Conservation (phyloP, 2,797 vertebrate genomes). For the Tolypeutes matacus region DNA sequence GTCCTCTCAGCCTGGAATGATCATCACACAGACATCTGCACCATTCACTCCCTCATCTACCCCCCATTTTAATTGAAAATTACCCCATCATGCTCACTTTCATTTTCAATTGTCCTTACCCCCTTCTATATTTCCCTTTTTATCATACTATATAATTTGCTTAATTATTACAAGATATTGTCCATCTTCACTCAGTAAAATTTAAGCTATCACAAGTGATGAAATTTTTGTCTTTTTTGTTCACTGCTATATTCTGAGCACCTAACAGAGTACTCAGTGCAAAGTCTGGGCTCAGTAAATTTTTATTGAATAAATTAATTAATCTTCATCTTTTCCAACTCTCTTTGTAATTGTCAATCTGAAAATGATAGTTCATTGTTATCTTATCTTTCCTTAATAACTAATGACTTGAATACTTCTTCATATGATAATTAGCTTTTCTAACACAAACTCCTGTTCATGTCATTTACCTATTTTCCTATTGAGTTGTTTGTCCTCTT, state of each 20-base stretch:
- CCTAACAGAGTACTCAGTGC: neutral
- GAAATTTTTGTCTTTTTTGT: neutral
- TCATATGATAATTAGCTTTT: neutral
- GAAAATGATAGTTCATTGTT: neutral
- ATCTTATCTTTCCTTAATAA: neutral
- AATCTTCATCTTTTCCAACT: constrained; percentile 2
- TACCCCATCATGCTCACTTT: neutral
- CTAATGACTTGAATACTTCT: neutral
- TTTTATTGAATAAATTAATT: constrained; percentile 3
- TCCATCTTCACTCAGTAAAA: neutral
- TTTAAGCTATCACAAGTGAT: neutral
- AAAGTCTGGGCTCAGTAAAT: neutral
- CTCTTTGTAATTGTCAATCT: neutral
- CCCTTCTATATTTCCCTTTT: neutral
- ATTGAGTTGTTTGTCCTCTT: neutral
- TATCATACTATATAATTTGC: neutral
- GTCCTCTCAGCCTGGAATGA: neutral
- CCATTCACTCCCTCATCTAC: neutral
- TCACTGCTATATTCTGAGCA: neutral
- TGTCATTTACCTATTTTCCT: constrained; percentile 4
- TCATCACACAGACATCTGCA: neutral
- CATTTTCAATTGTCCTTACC: neutral
- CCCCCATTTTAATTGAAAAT: neutral
- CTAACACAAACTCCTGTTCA: neutral
- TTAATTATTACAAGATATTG: no score